Conservation (phyloP, 2,797 vertebrate species). For the Selene dorsalis region DNA sequence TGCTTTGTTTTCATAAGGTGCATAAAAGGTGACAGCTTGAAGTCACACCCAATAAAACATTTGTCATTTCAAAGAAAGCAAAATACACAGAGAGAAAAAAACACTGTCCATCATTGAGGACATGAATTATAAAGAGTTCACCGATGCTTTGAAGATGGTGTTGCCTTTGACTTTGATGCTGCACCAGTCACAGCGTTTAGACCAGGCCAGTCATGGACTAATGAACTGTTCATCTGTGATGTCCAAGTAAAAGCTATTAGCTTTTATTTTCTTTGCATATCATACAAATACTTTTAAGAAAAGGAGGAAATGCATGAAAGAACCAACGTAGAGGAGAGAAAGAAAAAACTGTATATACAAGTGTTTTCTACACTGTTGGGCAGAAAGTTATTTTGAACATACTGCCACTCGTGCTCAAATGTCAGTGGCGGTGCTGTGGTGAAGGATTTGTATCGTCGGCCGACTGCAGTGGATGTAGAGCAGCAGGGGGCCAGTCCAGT, state of each 20-base stretch:
- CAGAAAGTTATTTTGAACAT: no score
- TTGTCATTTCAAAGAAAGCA: background rate
- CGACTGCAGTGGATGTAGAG: background rate
- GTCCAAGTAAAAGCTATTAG: background rate
- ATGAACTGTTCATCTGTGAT: background rate
- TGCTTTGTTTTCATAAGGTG: background rate
- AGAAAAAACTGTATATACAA: no score
- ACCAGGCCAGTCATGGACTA: no score
- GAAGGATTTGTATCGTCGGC: background rate
- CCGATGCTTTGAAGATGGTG: no score
- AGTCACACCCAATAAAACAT: constrained; percentile 3
- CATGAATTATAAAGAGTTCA: background rate
- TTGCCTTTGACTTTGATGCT: no score
- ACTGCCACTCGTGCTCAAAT: no score
- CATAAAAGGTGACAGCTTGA: background rate
- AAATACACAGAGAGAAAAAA: background rate
- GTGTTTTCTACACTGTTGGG: no score
- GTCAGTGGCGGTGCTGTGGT: no score
- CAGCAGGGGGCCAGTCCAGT: background rate
- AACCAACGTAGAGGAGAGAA: background rate
- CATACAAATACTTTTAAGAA: background rate
- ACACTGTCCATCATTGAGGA: background rate
- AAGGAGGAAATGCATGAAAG: background rate
- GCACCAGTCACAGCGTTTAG: no score
- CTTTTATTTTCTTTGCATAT: background rate